Evolutionary conservation across 2,113 vertebrate species (phyloP).

Genomic region (Myotis lucifugus): DNA sequence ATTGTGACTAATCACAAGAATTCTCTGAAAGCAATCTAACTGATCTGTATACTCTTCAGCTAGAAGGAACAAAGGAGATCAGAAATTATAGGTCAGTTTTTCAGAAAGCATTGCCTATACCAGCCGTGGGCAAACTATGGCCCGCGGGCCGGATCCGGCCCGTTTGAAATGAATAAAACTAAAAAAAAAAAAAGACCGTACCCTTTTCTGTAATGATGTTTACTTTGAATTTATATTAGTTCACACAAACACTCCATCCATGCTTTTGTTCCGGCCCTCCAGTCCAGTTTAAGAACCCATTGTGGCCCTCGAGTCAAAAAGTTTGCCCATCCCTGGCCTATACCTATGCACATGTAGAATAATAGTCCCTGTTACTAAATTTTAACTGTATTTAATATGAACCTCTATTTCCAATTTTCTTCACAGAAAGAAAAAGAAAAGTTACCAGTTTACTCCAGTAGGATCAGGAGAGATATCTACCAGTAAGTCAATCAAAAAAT

Average conservation of each 20-base stretch:
- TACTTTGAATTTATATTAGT: too few relatives aligned
- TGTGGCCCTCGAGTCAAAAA: too few relatives aligned
- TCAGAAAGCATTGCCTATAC: not conserved
- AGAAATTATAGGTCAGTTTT: not conserved
- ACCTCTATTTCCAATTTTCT: not conserved
- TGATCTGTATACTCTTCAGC: not conserved
- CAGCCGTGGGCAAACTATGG: too few relatives aligned
- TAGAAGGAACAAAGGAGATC: not conserved
- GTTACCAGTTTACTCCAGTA: not conserved
- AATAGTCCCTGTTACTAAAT: not conserved
- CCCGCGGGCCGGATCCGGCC: too few relatives aligned
- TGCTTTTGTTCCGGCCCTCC: too few relatives aligned
- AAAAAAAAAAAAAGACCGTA: too few relatives aligned
- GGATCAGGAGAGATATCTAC: not conserved
- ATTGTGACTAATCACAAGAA: not conserved
- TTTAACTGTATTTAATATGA: not conserved
- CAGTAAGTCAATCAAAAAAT: constrained; percentile 1
- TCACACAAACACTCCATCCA: too few relatives aligned
- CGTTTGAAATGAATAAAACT: too few relatives aligned
- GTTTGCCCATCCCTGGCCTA: too few relatives aligned
- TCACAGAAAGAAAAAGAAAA: constrained; percentile 18
- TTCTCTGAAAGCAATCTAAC: not conserved
- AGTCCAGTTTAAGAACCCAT: too few relatives aligned
- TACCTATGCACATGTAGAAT: not conserved
- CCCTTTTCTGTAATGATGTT: too few relatives aligned